phyloP scores from a whole-genome alignment of 1,140 invertebrate species.

The Dendrolimus punctatus region DNA sequence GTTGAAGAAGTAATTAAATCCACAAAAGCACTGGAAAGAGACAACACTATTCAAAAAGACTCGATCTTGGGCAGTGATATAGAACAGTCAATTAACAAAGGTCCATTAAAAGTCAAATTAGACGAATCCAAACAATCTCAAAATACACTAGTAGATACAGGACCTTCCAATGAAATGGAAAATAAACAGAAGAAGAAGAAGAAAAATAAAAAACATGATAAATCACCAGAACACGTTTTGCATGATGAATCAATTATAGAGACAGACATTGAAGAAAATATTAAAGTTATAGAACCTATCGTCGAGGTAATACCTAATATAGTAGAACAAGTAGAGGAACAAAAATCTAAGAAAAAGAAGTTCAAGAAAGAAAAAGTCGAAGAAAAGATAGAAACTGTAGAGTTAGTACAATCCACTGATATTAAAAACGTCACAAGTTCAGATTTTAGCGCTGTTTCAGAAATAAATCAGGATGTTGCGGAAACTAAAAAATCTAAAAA shows the following conservation, averaged over 20 bases:
- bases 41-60: too few relatives aligned
- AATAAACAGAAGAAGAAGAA: constrained; percentile 25
- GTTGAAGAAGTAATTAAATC: too few relatives aligned
- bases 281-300: constrained; percentile 11
- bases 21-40: too few relatives aligned
- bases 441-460: too few relatives aligned
- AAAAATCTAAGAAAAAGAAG: constrained; percentile 16
- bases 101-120: too few relatives aligned
- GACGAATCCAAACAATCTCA: too few relatives aligned
- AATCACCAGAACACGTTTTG: constrained; percentile 12
- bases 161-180: constrained; percentile 2
- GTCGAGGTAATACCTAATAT: constrained; percentile 11
- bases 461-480: too few relatives aligned
- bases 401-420: neutral
- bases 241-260: constrained; percentile 10
- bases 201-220: constrained; percentile 25
- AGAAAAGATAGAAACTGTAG: constrained; percentile 2
- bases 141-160: too few relatives aligned
- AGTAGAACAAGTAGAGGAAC: constrained; percentile 15
- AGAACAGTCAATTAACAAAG: too few relatives aligned
- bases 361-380: constrained; percentile 5
- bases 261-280: constrained; percentile 9
- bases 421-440: neutral
- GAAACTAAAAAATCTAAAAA: constrained; percentile 7
- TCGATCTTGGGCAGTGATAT: too few relatives aligned